Evolutionary conservation across 1,140 invertebrate species (phyloP).

Genomic region (Chymomyza costata): DNA sequence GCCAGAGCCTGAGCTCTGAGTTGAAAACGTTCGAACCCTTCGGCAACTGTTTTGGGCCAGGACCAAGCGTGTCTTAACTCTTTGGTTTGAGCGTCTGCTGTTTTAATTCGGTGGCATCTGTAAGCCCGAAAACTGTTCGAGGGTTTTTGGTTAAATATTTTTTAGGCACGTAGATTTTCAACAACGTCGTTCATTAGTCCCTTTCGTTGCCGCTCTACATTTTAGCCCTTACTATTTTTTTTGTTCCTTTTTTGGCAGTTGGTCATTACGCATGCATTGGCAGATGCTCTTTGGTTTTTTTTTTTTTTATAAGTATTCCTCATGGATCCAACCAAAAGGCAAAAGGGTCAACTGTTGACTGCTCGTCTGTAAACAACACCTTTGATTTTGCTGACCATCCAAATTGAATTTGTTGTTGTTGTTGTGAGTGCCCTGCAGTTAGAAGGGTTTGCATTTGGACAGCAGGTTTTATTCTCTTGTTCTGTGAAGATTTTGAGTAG

Average conservation of each 20-base stretch:
- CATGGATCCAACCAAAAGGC: too few species aligned
- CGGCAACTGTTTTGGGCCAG: conserved; percentile 51
- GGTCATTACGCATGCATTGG: conserved; percentile 66
- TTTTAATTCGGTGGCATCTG: conserved; percentile 59
- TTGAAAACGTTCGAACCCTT: conserved; percentile 40
- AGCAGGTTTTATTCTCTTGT: conserved; percentile 8
- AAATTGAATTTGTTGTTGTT: conserved; percentile 34
- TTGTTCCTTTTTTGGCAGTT: conserved; percentile 42
- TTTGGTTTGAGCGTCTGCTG: conserved; percentile 40
- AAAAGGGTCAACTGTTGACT: conserved; percentile 47
- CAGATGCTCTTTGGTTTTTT: conserved; percentile 47
- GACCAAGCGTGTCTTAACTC: conserved; percentile 25
- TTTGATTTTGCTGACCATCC: conserved; percentile 52
- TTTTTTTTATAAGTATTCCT: conserved; percentile 20
- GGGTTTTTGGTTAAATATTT: conserved; percentile 34
- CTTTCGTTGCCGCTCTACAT: conserved; percentile 30
- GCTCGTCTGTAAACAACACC: conserved; percentile 52
- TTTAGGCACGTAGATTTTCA: conserved; percentile 50
- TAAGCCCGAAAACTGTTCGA: conserved; percentile 26
- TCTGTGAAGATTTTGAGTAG: conserved; percentile 20
- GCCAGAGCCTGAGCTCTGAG: not conserved
- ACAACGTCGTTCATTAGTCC: conserved; percentile 53
- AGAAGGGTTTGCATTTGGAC: conserved; percentile 48
- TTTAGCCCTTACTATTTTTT: conserved; percentile 3
- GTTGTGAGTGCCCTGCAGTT: conserved; percentile 26